Conservation (phyloP, 2,888 invertebrate species). For the Agrochola circellaris region DNA sequence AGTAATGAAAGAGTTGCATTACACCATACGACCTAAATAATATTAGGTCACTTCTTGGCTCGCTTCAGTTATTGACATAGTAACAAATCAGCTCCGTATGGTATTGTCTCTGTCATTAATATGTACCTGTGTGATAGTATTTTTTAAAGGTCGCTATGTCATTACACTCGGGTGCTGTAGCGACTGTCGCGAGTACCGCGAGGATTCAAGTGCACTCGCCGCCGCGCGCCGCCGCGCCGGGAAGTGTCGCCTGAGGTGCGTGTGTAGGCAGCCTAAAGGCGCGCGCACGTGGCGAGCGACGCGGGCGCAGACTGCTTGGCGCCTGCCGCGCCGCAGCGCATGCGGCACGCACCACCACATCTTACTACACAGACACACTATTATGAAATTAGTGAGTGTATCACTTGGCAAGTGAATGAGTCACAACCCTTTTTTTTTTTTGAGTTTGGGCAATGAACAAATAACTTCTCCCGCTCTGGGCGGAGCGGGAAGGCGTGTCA, state of each 20-base stretch:
- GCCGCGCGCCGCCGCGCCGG: no score
- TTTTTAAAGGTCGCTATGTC: background rate
- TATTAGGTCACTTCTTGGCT: no score
- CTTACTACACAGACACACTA: background rate
- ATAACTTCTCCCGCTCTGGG: no score
- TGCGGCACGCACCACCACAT: background rate
- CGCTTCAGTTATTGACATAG: no score
- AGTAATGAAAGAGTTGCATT: background rate
- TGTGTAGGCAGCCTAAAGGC: slow-evolving; percentile 5
- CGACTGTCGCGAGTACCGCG: background rate
- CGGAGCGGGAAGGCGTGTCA: no score
- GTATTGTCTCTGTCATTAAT: background rate
- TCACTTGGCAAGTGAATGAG: background rate
- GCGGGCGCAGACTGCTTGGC: slow-evolving; percentile 62
- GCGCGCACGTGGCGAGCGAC: slow-evolving; percentile 24
- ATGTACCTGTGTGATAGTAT: background rate
- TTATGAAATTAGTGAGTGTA: background rate
- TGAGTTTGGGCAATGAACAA: no score
- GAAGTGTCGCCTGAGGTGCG: slow-evolving; percentile 1
- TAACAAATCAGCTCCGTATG: background rate
- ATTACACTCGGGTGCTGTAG: background rate
- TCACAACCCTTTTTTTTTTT: no score
- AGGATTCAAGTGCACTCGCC: background rate
- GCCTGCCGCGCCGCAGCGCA: slow-evolving; percentile 51
- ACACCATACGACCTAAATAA: no score